Evolutionary conservation across 92 coral and sea anemone species (phyloP).

Genomic region (Parazoanthus atlanticus): DNA sequence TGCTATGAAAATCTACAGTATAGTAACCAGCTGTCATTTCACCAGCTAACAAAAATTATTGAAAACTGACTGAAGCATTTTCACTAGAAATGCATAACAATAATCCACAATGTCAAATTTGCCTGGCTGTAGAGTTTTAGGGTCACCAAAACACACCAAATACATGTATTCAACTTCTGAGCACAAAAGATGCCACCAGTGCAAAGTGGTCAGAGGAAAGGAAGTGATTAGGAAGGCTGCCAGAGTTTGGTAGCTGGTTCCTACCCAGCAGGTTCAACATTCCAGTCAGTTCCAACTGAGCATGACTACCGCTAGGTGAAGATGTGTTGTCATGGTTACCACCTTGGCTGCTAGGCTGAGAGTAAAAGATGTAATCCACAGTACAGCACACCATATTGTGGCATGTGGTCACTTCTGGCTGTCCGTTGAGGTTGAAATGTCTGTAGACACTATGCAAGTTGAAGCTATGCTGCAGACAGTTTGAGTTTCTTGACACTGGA

Average conservation of each 20-base stretch:
- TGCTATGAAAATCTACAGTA: too few species aligned
- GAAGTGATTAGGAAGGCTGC: constrained; percentile 74
- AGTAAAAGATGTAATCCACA: constrained; percentile 85
- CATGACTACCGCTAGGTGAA: constrained; percentile 44
- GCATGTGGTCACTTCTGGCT: constrained; percentile 85
- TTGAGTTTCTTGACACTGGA: constrained; percentile 17
- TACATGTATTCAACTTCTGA: not conserved
- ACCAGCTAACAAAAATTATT: too few species aligned
- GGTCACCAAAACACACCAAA: too few species aligned
- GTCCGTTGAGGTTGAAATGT: constrained; percentile 55
- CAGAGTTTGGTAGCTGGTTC: constrained; percentile 43
- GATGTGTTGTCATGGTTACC: constrained; percentile 42
- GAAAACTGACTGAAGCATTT: too few species aligned
- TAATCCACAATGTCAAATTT: too few species aligned
- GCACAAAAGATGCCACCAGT: constrained; percentile 77
- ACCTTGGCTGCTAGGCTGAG: constrained; percentile 34
- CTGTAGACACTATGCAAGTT: constrained; percentile 82
- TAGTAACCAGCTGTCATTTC: too few species aligned
- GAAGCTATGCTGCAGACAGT: constrained; percentile 51
- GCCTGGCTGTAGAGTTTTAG: too few species aligned
- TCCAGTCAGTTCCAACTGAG: constrained; percentile 71
- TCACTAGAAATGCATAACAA: too few species aligned
- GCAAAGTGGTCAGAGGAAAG: constrained; percentile 96
- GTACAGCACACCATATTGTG: constrained; percentile 83
- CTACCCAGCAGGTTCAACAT: constrained; percentile 67